Conservation (phyloP, 2,797 vertebrate genomes). For the Chelonia mydas region DNA sequence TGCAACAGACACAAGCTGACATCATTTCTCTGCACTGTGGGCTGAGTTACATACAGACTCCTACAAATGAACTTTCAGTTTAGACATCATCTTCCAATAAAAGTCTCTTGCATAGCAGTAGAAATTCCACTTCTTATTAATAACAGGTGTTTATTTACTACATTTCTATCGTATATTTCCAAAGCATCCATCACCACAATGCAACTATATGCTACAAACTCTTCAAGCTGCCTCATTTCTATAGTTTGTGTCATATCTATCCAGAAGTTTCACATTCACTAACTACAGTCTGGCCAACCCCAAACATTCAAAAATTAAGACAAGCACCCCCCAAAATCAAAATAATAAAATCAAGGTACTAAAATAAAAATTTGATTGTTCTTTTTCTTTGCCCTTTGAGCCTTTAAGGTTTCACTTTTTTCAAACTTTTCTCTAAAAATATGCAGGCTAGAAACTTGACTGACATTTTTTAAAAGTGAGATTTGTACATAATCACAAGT, state of each 20-base stretch:
- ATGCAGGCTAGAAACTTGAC: not conserved
- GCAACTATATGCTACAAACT: not conserved
- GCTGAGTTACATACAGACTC: not conserved
- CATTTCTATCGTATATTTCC: not conserved
- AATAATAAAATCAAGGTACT: not conserved
- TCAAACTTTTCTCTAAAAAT: not conserved
- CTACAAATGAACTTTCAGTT: not conserved
- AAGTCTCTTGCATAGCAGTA: not conserved
- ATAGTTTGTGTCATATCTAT: not conserved
- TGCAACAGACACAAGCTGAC: not conserved
- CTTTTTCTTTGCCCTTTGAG: not conserved
- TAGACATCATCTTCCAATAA: not conserved
- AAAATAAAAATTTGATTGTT: not conserved
- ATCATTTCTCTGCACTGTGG: not conserved
- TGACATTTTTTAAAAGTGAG: not conserved
- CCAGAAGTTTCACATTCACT: not conserved
- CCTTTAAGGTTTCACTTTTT: not conserved
- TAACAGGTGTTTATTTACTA: not conserved
- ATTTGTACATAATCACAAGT: not conserved
- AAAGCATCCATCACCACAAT: not conserved
- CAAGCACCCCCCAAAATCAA: not conserved
- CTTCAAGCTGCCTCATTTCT: not conserved
- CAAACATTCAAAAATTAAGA: not conserved
- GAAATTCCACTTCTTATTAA: not conserved
- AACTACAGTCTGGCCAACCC: not conserved